phyloP scores from a whole-genome alignment of 2,113 vertebrate species.

The Psittacus erithacus region DNA sequence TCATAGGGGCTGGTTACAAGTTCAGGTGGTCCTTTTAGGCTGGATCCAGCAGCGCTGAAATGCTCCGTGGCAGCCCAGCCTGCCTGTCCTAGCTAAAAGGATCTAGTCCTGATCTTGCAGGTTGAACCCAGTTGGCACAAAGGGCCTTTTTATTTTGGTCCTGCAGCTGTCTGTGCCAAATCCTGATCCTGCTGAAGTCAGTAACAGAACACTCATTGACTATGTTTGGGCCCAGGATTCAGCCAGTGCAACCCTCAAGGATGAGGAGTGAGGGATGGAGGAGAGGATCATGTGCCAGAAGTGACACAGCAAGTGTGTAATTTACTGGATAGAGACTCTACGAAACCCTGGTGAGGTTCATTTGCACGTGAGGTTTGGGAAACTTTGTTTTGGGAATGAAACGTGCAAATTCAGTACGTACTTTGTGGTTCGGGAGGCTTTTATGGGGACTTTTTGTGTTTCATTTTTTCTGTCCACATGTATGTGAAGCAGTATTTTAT shows the following conservation, averaged over 20 bases:
- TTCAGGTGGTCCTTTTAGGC: not conserved
- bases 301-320: not conserved
- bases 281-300: not conserved
- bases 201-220: slow-evolving; percentile 26
- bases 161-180: slow-evolving; percentile 17
- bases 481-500: not conserved
- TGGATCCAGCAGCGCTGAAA: not conserved
- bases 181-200: not conserved
- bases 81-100: not conserved
- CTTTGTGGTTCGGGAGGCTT: not conserved
- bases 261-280: slow-evolving; percentile 13
- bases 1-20: not conserved
- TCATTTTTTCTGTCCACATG: not conserved
- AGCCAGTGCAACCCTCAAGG: not conserved
- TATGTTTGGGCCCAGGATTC: not conserved
- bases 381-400: not conserved
- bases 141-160: slow-evolving; percentile 48
- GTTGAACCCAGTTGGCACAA: slow-evolving; percentile 39
- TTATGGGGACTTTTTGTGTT: not conserved
- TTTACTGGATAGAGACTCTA: not conserved
- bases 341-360: not conserved
- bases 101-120: not conserved
- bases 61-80: not conserved
- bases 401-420: not conserved
- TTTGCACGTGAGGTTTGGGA: not conserved